Evolutionary conservation across 2,888 invertebrate species (phyloP).

Genomic region (Neoitamus cyanurus): DNA sequence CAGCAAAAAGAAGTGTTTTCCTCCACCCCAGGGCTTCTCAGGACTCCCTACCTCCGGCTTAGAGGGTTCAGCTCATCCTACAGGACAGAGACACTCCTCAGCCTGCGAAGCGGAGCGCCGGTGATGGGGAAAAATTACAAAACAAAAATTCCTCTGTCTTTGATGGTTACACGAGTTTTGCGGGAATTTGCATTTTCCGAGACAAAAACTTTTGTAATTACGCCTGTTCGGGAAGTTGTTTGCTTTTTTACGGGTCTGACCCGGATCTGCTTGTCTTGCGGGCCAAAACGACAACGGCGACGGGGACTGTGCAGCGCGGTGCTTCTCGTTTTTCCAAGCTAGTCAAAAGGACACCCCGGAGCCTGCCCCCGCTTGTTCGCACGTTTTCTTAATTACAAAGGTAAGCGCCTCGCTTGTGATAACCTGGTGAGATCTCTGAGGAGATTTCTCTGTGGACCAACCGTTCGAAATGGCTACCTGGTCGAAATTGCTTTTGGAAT

Average conservation of each 20-base stretch:
- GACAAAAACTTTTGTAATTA: conserved; percentile 32
- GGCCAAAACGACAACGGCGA: background rate
- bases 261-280: background rate
- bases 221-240: background rate
- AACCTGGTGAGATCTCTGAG: background rate
- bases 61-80: background rate
- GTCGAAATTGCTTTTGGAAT: background rate
- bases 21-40: background rate
- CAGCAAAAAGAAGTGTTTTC: background rate
- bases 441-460: background rate
- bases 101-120: background rate
- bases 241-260: background rate
- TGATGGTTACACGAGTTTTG: conserved; percentile 21
- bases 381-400: conserved; percentile 8
- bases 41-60: background rate
- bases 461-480: background rate
- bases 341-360: background rate
- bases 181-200: conserved; percentile 21
- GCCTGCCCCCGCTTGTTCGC: background rate
- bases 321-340: background rate
- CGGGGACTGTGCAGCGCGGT: background rate
- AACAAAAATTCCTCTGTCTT: conserved; percentile 9
- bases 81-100: background rate
- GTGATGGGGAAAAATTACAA: conserved; percentile 14
- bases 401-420: background rate